Evolutionary conservation across 2,797 vertebrate genomes (phyloP), one percentile per base, ranked within the genome.

Genomic region (Sarcophilus harrisii): DNA sequence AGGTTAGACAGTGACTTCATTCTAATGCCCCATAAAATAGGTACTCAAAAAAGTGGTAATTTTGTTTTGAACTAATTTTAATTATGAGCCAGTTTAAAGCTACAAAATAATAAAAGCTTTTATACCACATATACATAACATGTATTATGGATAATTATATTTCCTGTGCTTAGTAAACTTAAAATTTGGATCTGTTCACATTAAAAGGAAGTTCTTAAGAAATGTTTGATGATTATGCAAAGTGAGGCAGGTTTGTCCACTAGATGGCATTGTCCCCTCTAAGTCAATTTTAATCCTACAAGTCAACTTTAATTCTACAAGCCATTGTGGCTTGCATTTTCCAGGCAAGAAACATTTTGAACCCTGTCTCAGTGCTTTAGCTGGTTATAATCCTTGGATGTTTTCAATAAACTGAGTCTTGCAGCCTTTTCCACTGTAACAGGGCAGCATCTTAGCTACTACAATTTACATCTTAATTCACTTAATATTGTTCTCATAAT

Each of bases 221-320:
- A 92, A 81, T 94, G 28, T 57, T 62, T 93, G 10, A 91, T 93
- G 73, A 90, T 60, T 49, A n/a, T 6, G 91, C 21, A 57, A 93
- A 96, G 73, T 97, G 62, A 95, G 58, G 30, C 93, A 87, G 1
- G 38, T 38, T 55, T 95, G 10, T 95, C 96, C 97, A 94, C 95
- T 98, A 98, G 96, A 55, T 97, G 98, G 97, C 96, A 97, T 0
- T 95, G 58, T 97, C 93, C 96, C 81, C 92, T 93, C 90, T 96
- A 90, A 94, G 55, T 94, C 58, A 92, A 6, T 91, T 30, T 92
- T 93, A 92, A 59, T 38, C 81, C 28, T 54, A 55, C 1, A 1
- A 10, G 55, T 94, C 58, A 92, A 6, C 89, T 30, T 92, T 94
- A 92, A 59, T 38, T 90, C 28, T 54, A 55, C 1, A 1, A 10